A percentile compares a stretch with the other conserved stretches of the same genome.
phyloP scores from a whole-genome alignment of 1,140 invertebrate genomes.

The Musca vetustissima region DNA sequence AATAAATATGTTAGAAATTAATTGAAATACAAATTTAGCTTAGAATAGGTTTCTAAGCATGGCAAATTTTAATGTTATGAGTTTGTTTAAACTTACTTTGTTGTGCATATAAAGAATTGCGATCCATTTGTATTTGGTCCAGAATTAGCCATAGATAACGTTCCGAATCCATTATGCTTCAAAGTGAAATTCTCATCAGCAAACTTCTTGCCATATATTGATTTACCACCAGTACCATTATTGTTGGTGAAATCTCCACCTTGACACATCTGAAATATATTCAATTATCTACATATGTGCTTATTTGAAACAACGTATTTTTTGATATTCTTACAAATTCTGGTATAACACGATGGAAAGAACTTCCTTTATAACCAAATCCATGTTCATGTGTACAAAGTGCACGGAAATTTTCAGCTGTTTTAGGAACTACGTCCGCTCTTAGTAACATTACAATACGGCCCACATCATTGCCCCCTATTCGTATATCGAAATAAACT shows the following conservation, averaged over 20 bases:
- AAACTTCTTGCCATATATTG: slow-evolving; percentile 96
- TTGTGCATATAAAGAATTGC: slow-evolving; percentile 92
- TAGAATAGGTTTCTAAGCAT: too few relatives aligned
- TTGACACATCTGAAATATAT: slow-evolving; percentile 85
- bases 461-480: slow-evolving; percentile 81
- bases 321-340: slow-evolving; percentile 91
- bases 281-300: too few relatives aligned
- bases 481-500: slow-evolving; percentile 89
- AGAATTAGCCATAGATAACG: slow-evolving; percentile 91
- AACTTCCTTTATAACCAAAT: slow-evolving; percentile 88
- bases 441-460: slow-evolving; percentile 85
- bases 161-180: slow-evolving; percentile 85
- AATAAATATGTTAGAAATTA: too few relatives aligned
- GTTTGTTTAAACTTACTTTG: slow-evolving; percentile 64
- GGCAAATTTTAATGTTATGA: too few relatives aligned
- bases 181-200: slow-evolving; percentile 95
- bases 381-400: slow-evolving; percentile 95
- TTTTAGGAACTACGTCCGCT: slow-evolving; percentile 91
- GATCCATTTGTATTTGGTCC: slow-evolving; percentile 94
- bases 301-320: too few relatives aligned
- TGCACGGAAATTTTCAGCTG: slow-evolving; percentile 91
- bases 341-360: slow-evolving; percentile 91
- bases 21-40: too few relatives aligned
- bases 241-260: slow-evolving; percentile 95
- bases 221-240: slow-evolving; percentile 97